A percentile compares a stretch with the other conserved stretches of the same genome.
Conservation (phyloP, 2,797 vertebrate species). For the Glyptemys insculpta region DNA sequence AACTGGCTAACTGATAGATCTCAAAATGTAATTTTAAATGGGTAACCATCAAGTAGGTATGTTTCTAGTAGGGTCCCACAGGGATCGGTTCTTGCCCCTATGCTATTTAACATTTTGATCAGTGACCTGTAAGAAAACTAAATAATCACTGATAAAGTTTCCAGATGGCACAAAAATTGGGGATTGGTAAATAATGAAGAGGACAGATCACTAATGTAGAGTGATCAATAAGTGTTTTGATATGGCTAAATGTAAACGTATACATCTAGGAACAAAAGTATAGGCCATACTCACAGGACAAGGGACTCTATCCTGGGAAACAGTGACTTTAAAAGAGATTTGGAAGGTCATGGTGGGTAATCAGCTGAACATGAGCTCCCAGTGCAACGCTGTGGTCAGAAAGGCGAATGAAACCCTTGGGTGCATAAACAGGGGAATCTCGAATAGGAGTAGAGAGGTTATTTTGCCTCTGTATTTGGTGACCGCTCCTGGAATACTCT, state of each 20-base stretch:
- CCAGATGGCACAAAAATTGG: neutral
- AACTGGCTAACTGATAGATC: neutral
- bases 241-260: neutral
- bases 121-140: neutral
- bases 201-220: neutral
- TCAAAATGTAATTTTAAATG: neutral
- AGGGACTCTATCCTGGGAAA: neutral
- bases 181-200: neutral
- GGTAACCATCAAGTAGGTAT: neutral
- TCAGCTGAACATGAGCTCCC: neutral
- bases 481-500: neutral
- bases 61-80: neutral
- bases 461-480: neutral
- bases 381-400: neutral
- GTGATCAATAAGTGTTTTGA: neutral
- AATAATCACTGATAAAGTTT: neutral
- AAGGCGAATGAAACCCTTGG: neutral
- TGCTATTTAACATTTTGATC: neutral
- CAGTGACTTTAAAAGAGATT: neutral
- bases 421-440: neutral
- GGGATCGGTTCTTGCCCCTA: neutral
- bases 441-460: neutral
- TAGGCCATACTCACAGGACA: neutral
- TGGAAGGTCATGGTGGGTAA: neutral
- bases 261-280: neutral